A percentile compares a stretch with the other conserved stretches of the same genome.
These are phyloP conservation scores for Malurus leucopterus DNA, from an alignment of 2,797 vertebrate species.

Conservation along the genomic window DNA sequence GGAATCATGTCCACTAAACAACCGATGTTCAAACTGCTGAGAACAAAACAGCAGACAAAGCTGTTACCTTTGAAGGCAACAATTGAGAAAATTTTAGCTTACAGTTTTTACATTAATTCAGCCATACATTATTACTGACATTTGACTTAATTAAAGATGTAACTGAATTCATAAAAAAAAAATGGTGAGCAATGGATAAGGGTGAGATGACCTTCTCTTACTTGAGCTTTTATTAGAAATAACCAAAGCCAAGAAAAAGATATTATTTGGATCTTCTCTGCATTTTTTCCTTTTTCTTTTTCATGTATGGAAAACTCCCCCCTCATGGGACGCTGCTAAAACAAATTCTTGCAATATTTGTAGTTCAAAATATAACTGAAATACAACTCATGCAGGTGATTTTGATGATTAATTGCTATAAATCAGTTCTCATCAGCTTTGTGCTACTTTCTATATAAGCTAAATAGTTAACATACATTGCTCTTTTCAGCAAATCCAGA, in stretches of 20 bases:
- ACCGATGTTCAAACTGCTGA: neutral
- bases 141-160: constrained; percentile 4
- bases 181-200: neutral
- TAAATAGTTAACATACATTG: neutral
- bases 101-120: neutral
- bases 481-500: constrained; percentile 22
- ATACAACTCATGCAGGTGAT: neutral
- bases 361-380: neutral
- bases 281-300: neutral
- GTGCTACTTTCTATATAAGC: neutral
- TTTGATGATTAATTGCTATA: neutral
- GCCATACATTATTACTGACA: neutral
- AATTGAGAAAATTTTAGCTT: neutral
- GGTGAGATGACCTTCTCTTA: neutral
- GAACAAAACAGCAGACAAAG: neutral
- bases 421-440: neutral
- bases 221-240: neutral
- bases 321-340: neutral
- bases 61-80: neutral
- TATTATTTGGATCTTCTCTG: neutral
- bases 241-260: neutral
- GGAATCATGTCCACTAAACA: neutral
- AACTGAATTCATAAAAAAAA: neutral
- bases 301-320: neutral
- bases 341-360: neutral